A percentile compares a stretch with the other conserved stretches of the same genome.
Conservation (phyloP, 2,113 vertebrate species). For the Phyllostomus hastatus region DNA sequence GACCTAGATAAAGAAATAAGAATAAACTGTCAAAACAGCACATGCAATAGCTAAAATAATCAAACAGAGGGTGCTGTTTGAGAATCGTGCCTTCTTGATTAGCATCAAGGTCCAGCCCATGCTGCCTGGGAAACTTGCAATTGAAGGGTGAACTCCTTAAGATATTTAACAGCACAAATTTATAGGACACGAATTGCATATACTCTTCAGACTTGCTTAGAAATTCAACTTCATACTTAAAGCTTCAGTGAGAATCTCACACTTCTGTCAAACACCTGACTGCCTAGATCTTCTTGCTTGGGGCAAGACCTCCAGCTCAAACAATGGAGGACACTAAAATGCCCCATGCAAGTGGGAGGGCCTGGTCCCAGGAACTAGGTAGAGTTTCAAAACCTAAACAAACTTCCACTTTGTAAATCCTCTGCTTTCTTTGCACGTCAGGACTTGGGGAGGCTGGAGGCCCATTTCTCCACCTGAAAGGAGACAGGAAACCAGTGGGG, state of each 20-base stretch:
- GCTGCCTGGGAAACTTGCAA: background rate
- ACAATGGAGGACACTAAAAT: background rate
- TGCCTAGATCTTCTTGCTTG: background rate
- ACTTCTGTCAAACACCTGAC: background rate
- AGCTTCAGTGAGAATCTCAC: background rate
- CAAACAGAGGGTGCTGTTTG: background rate
- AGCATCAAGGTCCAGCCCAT: background rate
- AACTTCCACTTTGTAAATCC: background rate
- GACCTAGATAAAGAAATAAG: constrained; percentile 81
- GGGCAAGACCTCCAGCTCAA: background rate
- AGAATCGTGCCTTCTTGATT: background rate
- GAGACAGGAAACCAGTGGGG: background rate
- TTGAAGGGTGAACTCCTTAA: background rate
- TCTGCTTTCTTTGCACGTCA: background rate
- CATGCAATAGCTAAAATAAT: background rate
- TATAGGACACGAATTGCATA: background rate
- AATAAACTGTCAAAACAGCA: constrained; percentile 6
- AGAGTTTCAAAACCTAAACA: background rate
- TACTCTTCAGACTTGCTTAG: background rate
- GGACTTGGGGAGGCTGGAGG: background rate
- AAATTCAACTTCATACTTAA: background rate
- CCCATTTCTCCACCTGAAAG: background rate
- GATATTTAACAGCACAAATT: background rate
- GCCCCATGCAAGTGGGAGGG: background rate
- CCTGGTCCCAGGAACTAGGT: background rate